Conservation (phyloP, 2,888 invertebrate species). For the Scaptomyza caliginosa region DNA sequence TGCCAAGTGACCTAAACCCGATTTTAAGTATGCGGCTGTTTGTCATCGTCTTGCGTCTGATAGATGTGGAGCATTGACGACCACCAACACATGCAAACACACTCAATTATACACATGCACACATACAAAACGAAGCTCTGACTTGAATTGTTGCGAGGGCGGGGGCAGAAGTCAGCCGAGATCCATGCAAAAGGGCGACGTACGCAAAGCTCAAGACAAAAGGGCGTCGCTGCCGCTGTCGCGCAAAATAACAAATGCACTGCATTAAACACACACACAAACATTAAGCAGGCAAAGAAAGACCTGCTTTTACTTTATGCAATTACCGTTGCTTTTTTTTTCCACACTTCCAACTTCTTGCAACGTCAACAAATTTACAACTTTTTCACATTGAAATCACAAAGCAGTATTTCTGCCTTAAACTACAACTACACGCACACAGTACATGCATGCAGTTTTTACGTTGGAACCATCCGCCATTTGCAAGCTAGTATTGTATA, state of each 20-base stretch:
- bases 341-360: conserved; percentile 51
- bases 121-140: conserved; percentile 26
- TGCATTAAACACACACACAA: conserved; percentile 26
- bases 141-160: conserved; percentile 12
- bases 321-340: conserved; percentile 47
- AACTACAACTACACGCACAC: conserved; percentile 22
- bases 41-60: conserved; percentile 38
- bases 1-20: conserved; percentile 65
- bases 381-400: conserved; percentile 62
- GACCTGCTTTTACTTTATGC: conserved; percentile 37
- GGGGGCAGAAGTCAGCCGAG: conserved; percentile 14
- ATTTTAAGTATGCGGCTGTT: conserved; percentile 57
- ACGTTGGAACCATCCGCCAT: conserved; percentile 68
- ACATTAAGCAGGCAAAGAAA: conserved; percentile 15
- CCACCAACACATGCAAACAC: conserved; percentile 21
- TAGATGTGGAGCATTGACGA: conserved; percentile 47
- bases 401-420: conserved; percentile 50
- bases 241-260: conserved; percentile 59
- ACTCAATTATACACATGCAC: conserved; percentile 14
- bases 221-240: conserved; percentile 68
- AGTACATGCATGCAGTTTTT: conserved; percentile 62
- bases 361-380: conserved; percentile 73
- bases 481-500: conserved; percentile 62
- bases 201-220: conserved; percentile 62
- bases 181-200: conserved; percentile 52